phyloP scores from a whole-genome alignment of 2,797 vertebrate genomes.

The Helostoma temminkii region DNA sequence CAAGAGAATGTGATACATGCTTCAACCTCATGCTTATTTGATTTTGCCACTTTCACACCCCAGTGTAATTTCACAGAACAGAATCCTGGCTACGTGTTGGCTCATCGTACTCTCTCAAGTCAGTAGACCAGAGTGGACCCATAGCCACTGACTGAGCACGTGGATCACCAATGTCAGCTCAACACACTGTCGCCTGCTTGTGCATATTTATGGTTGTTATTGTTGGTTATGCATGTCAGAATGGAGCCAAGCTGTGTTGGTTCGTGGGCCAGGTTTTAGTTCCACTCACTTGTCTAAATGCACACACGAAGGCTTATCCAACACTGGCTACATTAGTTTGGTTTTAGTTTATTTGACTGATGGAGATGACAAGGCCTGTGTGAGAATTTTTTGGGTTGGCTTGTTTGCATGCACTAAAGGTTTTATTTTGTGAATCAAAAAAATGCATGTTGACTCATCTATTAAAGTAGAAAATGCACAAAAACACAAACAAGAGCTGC shows the following conservation, averaged over 20 bases:
- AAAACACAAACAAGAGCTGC: background rate
- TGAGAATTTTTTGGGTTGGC: constrained; percentile 18
- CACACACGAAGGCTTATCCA: constrained; percentile 57
- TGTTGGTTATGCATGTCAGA: constrained; percentile 70
- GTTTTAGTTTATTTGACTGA: constrained; percentile 60
- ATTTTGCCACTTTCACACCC: constrained; percentile 80
- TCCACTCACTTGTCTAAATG: constrained; percentile 79
- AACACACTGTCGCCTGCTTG: constrained; percentile 54
- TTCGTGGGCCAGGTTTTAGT: constrained; percentile 73
- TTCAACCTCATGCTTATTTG: constrained; percentile 76
- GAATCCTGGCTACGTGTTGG: constrained; percentile 61
- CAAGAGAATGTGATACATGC: constrained; percentile 57
- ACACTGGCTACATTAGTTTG: constrained; percentile 53
- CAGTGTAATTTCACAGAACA: constrained; percentile 75
- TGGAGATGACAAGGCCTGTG: constrained; percentile 15
- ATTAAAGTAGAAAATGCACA: constrained; percentile 68
- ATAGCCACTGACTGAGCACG: constrained; percentile 58
- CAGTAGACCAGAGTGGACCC: constrained; percentile 78
- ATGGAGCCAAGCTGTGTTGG: constrained; percentile 59
- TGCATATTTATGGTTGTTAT: constrained; percentile 71
- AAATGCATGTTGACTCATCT: constrained; percentile 45
- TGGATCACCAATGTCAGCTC: constrained; percentile 56
- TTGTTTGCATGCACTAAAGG: constrained; percentile 45
- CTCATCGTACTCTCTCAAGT: constrained; percentile 64
- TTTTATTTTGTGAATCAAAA: constrained; percentile 49